These are phyloP conservation scores for Coranthus polyacanthus DNA, from an alignment of 2,797 vertebrate genomes.

Conservation along the genomic window DNA sequence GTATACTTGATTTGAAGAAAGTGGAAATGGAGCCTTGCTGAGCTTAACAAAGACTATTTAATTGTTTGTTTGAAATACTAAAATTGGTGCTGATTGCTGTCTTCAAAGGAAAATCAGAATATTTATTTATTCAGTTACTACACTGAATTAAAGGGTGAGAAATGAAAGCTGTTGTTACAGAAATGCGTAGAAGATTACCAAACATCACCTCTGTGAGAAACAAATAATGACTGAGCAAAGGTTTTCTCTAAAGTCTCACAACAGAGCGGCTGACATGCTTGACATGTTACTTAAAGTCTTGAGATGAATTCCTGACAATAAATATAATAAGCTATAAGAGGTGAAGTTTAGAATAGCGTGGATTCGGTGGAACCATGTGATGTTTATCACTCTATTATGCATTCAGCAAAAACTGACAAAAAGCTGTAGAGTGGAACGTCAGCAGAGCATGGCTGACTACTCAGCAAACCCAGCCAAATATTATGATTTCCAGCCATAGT, in stretches of 20 bases:
- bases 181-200: no score
- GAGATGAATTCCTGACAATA: not conserved
- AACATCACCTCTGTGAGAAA: no score
- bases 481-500: constrained; percentile 58
- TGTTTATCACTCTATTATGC: constrained; percentile 39
- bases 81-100: not conserved
- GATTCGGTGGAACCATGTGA: constrained; percentile 26
- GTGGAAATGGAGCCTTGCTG: constrained; percentile 31
- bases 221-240: no score
- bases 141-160: constrained; percentile 2
- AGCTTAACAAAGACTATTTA: constrained; percentile 7
- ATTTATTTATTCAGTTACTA: not conserved
- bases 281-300: not conserved
- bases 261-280: not conserved
- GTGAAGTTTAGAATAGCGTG: constrained; percentile 12
- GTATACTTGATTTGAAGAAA: constrained; percentile 37
- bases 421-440: constrained; percentile 36
- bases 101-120: not conserved
- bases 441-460: constrained; percentile 43
- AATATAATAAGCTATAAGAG: not conserved
- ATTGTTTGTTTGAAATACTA: constrained; percentile 24
- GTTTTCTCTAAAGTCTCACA: not conserved
- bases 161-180: not conserved
- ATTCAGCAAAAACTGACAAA: constrained; percentile 57
- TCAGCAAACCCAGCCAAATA: constrained; percentile 56